phyloP scores from a whole-genome alignment of 37 sponge, comb jelly and placozoan species.

The Cliona cf. orientalis region DNA sequence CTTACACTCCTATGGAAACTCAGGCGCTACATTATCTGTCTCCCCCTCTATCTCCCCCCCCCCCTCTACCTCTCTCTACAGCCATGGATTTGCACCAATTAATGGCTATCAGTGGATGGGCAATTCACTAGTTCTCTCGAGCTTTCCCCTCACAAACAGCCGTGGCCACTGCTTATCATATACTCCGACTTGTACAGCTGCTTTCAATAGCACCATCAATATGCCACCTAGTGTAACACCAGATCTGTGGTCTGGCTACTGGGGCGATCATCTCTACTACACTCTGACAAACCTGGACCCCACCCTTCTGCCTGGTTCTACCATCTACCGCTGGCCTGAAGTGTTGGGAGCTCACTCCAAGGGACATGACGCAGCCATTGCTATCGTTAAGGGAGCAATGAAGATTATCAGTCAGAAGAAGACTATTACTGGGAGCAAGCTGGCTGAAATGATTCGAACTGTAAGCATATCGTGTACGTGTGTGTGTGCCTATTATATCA shows the following conservation, averaged over 20 bases:
- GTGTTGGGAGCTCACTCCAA: conserved; percentile 9
- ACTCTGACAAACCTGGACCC: conserved; percentile 23
- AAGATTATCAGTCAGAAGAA: conserved; percentile 18
- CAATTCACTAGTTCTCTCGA: neutral
- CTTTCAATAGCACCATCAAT: conserved; percentile 20
- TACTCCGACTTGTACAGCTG: conserved; percentile 23
- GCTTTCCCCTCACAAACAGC: conserved; percentile 9
- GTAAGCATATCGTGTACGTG: conserved; percentile 16
- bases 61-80: neutral
- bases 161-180: neutral
- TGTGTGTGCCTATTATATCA: too few species aligned
- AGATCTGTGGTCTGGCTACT: neutral
- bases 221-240: neutral
- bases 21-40: too few species aligned
- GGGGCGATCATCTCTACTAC: conserved; percentile 29
- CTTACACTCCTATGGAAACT: too few species aligned
- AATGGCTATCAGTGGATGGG: conserved; percentile 43
- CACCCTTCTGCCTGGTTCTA: neutral
- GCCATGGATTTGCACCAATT: conserved; percentile 26
- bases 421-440: conserved; percentile 45
- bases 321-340: conserved; percentile 6
- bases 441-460: conserved; percentile 4
- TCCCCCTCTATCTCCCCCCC: too few species aligned
- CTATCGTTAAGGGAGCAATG: conserved; percentile 41
- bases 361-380: conserved; percentile 44